Percentiles rank a stretch among this genome's conserved stretches.
These are phyloP conservation scores for Dendrolimus houi DNA, from an alignment of 2,888 invertebrate species.

Conservation along the genomic window DNA sequence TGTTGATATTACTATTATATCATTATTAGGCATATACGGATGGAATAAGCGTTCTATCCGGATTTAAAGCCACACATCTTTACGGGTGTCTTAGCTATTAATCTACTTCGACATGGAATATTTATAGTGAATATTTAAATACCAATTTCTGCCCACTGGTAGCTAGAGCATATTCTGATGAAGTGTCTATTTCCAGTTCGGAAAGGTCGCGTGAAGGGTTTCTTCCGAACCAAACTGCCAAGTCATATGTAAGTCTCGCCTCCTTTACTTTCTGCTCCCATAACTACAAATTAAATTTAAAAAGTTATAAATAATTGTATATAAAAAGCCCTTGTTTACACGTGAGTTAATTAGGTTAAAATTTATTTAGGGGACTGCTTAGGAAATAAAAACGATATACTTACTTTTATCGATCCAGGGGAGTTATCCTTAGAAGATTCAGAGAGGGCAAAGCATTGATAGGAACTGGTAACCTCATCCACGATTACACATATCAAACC, in stretches of 20 bases:
- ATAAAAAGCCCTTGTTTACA: background rate
- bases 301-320: background rate
- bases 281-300: conserved; percentile 40
- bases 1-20: too few species aligned
- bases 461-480: conserved; percentile 48
- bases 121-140: too few species aligned
- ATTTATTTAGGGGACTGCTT: background rate
- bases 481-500: conserved; percentile 33
- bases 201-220: conserved; percentile 38
- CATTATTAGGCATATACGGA: too few species aligned
- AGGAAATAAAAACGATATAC: background rate
- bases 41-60: too few species aligned
- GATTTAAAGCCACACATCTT: too few species aligned
- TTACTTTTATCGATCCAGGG: background rate
- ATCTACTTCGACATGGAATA: too few species aligned
- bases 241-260: conserved; percentile 81
- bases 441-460: conserved; percentile 35
- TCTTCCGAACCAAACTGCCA: conserved; percentile 36
- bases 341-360: too few species aligned
- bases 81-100: too few species aligned
- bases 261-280: conserved; percentile 86
- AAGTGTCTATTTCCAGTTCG: conserved; percentile 38
- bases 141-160: conserved; percentile 7
- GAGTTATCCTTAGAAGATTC: conserved; percentile 41
- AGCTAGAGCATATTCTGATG: conserved; percentile 26